phyloP scores from a whole-genome alignment of 2,888 invertebrate species.

The Dioctria rufipes region DNA sequence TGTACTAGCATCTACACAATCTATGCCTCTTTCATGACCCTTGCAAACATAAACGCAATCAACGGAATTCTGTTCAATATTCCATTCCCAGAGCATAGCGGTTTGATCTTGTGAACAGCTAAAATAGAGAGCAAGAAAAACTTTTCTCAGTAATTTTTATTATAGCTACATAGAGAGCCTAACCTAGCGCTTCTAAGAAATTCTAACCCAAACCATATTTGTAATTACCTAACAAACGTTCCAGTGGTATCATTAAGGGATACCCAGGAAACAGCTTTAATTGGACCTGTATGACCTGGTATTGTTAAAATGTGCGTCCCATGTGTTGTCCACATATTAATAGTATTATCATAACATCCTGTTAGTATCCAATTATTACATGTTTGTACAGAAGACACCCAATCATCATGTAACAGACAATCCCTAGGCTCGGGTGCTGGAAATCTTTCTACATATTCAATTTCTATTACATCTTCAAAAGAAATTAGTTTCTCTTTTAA shows the following conservation, averaged over 20 bases:
- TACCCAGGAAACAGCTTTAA: constrained; percentile 93
- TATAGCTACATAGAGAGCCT: not conserved
- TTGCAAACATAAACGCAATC: constrained; percentile 86
- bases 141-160: not conserved
- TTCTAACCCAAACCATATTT: constrained; percentile 18
- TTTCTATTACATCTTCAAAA: constrained; percentile 86
- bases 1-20: constrained; percentile 85
- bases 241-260: constrained; percentile 77
- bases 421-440: constrained; percentile 95
- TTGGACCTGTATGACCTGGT: constrained; percentile 88
- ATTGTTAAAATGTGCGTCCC: constrained; percentile 88
- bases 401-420: constrained; percentile 95
- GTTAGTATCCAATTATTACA: constrained; percentile 85
- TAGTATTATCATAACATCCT: constrained; percentile 94
- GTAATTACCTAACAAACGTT: constrained; percentile 78
- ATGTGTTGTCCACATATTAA: constrained; percentile 90
- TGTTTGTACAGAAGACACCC: constrained; percentile 92
- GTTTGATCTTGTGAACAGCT: constrained; percentile 95
- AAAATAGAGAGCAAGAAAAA: not conserved
- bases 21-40: constrained; percentile 94
- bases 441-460: constrained; percentile 93
- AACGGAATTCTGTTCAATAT: constrained; percentile 80
- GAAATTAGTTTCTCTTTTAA: constrained; percentile 83
- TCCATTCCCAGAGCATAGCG: constrained; percentile 92
- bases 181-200: not conserved